These are phyloP conservation scores for Charina bottae DNA, from an alignment of 2,113 vertebrate species.

Conservation along the genomic window DNA sequence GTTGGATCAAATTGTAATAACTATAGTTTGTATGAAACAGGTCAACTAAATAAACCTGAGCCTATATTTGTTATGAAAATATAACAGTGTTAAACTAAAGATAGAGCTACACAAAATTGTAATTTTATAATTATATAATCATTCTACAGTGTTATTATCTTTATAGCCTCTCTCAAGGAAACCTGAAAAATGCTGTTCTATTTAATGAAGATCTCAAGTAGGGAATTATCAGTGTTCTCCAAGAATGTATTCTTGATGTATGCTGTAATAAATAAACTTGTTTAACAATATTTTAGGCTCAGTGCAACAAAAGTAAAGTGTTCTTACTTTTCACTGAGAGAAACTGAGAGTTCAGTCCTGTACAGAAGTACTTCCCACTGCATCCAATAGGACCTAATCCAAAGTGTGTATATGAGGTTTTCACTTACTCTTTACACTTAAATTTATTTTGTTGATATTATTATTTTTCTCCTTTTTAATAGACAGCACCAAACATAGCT, in stretches of 20 bases:
- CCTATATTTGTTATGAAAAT: not conserved
- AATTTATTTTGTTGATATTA: not conserved
- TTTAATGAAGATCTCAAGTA: not conserved
- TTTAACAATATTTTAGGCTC: not conserved
- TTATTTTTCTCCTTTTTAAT: conserved; percentile 52
- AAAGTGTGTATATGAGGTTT: not conserved
- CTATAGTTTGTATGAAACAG: not conserved
- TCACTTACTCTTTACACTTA: not conserved
- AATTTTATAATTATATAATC: not conserved
- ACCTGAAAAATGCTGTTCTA: not conserved
- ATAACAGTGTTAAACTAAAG: not conserved
- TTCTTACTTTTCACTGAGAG: not conserved
- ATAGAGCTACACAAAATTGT: not conserved
- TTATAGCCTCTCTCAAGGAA: not conserved
- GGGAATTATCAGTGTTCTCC: not conserved
- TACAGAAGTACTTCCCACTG: not conserved
- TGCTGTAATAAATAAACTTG: not conserved
- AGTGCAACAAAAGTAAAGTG: not conserved
- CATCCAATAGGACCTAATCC: not conserved
- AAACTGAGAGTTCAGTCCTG: not conserved
- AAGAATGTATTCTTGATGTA: not conserved
- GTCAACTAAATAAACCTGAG: not conserved
- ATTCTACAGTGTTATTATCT: not conserved
- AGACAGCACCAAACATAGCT: conserved; percentile 75
- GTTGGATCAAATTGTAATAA: not conserved